These are phyloP conservation scores for Volucella inanis DNA, from an alignment of 2,888 invertebrate genomes.

Conservation along the genomic window DNA sequence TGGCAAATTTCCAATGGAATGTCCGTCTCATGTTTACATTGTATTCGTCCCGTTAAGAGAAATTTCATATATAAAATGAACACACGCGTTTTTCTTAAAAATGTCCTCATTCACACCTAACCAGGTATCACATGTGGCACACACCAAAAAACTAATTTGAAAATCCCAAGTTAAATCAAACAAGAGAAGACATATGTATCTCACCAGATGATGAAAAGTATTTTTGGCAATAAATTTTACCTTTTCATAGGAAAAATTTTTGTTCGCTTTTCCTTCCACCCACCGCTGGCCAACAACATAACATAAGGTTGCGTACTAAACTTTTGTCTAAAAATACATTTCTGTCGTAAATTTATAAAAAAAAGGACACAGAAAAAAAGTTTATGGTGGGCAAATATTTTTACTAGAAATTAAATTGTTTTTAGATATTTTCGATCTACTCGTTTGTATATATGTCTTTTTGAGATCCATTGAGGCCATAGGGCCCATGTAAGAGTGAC, in stretches of 20 bases:
- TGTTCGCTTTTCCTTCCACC: constrained; percentile 2
- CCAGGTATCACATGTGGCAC: constrained; percentile 45
- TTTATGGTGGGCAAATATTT: background rate
- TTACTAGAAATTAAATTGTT: constrained; percentile 8
- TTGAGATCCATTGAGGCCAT: background rate
- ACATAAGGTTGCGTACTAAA: constrained; percentile 48
- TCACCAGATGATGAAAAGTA: constrained; percentile 6
- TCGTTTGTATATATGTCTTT: constrained; percentile 8
- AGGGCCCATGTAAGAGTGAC: constrained; percentile 3
- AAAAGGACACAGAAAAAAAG: background rate
- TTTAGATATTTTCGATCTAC: background rate
- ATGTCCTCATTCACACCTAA: constrained; percentile 48
- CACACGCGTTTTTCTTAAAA: constrained; percentile 56
- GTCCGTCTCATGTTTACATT: constrained; percentile 15
- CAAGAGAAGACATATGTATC: constrained; percentile 10
- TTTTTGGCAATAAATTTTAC: constrained; percentile 27
- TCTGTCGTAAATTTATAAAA: background rate
- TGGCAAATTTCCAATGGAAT: constrained; percentile 66
- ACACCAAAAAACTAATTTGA: constrained; percentile 21
- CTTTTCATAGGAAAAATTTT: constrained; percentile 3
- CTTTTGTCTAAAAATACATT: constrained; percentile 37
- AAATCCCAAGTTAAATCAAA: constrained; percentile 27
- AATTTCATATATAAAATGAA: constrained; percentile 5
- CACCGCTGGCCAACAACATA: background rate
- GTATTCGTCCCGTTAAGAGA: constrained; percentile 12